These are phyloP conservation scores for Ploceus nigricollis DNA, from an alignment of 2,113 vertebrate genomes.

Conservation along the genomic window DNA sequence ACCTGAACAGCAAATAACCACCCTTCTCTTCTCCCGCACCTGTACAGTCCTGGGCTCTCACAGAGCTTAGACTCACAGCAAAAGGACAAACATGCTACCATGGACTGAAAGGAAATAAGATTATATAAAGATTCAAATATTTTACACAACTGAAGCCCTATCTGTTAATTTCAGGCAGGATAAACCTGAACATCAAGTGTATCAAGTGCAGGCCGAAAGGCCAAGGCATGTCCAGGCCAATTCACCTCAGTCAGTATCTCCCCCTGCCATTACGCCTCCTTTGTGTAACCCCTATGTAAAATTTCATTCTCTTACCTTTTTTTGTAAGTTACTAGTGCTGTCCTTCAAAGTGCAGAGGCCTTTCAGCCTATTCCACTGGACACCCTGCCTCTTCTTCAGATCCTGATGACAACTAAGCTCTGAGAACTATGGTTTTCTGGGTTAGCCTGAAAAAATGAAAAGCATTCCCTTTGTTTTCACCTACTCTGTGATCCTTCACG, in stretches of 20 bases:
- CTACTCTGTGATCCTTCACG: neutral
- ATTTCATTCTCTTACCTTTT: neutral
- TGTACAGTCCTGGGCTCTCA: neutral
- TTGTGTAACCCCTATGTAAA: neutral
- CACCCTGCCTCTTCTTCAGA: neutral
- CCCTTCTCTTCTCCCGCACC: neutral
- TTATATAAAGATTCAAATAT: neutral
- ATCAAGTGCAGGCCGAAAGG: neutral
- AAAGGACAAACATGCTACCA: neutral
- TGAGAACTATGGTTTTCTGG: neutral
- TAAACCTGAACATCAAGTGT: neutral
- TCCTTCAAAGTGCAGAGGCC: neutral
- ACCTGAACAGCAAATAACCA: neutral
- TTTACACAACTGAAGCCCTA: neutral
- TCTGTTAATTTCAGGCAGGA: neutral
- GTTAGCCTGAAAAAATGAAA: neutral
- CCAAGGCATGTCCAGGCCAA: neutral
- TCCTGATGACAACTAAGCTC: neutral
- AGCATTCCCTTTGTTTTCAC: neutral
- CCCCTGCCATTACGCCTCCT: accelerated
- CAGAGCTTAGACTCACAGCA: neutral
- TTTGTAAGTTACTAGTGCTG: neutral
- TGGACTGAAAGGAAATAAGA: neutral
- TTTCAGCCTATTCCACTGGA: neutral
- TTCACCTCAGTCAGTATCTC: neutral